Evolutionary conservation across 2,888 invertebrate species (phyloP).

Genomic region (Pyrochroa serraticornis): DNA sequence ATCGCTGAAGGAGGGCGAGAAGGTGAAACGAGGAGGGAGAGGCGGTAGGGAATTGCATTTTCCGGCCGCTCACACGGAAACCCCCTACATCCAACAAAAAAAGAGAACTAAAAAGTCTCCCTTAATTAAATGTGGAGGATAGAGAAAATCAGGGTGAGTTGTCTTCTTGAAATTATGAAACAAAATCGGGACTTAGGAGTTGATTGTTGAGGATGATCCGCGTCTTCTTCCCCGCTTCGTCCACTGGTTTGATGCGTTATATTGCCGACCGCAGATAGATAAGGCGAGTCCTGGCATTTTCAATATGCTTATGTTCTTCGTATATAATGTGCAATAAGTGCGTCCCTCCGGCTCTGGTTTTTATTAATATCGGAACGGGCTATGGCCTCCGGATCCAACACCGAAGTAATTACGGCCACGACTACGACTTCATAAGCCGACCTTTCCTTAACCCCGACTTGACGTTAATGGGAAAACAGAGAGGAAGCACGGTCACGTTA

Average conservation of each 20-base stretch:
- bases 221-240: not conserved
- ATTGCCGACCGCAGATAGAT: conserved; percentile 44
- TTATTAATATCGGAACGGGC: conserved; percentile 27
- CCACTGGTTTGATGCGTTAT: conserved; percentile 39
- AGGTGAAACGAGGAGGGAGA: conserved; percentile 46
- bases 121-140: too few relatives aligned
- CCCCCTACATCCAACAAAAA: too few relatives aligned
- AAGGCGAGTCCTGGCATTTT: conserved; percentile 51
- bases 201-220: too few relatives aligned
- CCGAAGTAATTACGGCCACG: conserved; percentile 21
- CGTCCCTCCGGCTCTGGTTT: conserved; percentile 29
- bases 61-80: conserved; percentile 21
- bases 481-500: too few relatives aligned
- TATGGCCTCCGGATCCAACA: conserved; percentile 14
- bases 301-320: conserved; percentile 55
- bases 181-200: too few relatives aligned
- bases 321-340: conserved; percentile 39
- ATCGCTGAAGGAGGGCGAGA: conserved; percentile 40
- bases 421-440: conserved; percentile 17
- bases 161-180: too few relatives aligned
- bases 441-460: conserved; percentile 4
- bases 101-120: too few relatives aligned
- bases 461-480: conserved; percentile 21
- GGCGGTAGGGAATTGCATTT: conserved; percentile 52
- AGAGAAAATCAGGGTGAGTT: too few relatives aligned